Evolutionary conservation across 2,797 vertebrate species (phyloP).

Genomic region (Sternarchorhynchus goeldii): DNA sequence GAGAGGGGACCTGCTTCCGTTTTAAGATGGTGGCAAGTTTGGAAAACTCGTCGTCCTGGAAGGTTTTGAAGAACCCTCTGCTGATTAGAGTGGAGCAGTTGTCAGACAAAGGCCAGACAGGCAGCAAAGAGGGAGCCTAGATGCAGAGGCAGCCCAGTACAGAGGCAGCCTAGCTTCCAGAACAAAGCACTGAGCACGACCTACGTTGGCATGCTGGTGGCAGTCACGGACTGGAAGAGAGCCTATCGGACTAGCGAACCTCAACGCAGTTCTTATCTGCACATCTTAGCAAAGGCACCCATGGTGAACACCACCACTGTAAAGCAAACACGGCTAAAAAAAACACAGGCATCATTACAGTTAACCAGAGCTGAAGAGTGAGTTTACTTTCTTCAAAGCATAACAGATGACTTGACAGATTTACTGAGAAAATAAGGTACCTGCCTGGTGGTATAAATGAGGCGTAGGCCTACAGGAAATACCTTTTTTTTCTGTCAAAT

Average conservation of each 20-base stretch:
- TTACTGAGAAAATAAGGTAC: no score
- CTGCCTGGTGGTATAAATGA: no score
- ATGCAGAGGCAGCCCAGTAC: constrained; percentile 34
- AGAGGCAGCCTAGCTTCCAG: constrained; percentile 58
- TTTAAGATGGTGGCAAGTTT: background rate
- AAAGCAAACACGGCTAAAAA: background rate
- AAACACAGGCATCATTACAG: background rate
- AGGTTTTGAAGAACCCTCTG: no score
- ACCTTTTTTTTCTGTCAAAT: background rate
- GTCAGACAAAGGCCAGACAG: constrained; percentile 51
- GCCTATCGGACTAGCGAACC: constrained; percentile 5
- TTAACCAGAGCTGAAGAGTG: no score
- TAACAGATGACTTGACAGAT: no score
- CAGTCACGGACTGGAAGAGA: constrained; percentile 32
- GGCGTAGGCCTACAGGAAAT: no score
- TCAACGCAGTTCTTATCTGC: background rate
- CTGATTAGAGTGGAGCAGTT: no score
- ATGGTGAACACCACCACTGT: background rate
- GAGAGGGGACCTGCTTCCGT: background rate
- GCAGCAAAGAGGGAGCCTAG: constrained; percentile 22
- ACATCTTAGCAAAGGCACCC: background rate
- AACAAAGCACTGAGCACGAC: constrained; percentile 51
- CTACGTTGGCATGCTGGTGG: constrained; percentile 60
- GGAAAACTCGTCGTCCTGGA: background rate
- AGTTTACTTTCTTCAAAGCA: no score